Base-by-base conservation (phyloP, 2,797 vertebrate genomes). In the Pampus argenteus region DNA sequence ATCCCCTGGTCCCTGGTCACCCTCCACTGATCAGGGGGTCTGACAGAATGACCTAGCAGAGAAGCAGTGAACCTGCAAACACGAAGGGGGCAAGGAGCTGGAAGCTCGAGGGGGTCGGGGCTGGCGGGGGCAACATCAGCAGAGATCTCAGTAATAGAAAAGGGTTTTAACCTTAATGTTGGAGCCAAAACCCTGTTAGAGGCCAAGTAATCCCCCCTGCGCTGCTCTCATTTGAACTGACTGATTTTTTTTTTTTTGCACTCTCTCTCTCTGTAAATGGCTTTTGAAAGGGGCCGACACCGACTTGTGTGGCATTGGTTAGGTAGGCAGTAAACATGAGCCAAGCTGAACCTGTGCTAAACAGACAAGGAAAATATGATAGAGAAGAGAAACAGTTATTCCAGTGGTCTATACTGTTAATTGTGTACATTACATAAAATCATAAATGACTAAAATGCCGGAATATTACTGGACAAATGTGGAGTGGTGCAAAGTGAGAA, bases 121-220 rank as follows among this genome's bases (percentile, higher is more conserved):
- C 76, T 76, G 76, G 76, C 26, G 52, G 74, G 82, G 87, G 89
- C 86, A 88, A 92, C 93, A 92, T 92, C 93, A 81, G 90, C 88
- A 89, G 89, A 92, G 93, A 92, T 92, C 90, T 83, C 85, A 74
- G 92, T 94, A 95, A 94, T 94, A 94, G 93, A 94, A 94, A 94
- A 93, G 92, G 93, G 93, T 90, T 95, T 95, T 95, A 95, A 95
- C 94, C 94, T 95, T 94, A 95, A 94, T 94, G 93, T 94, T 89
- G 86, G 88, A 92, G 94, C 90, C 94, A 94, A 94, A 95, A 92
- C 92, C 94, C 93, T 92, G 91, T 93, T 94, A 94, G 93, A 91
- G 91, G 88, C 90, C 90, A 84, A 86, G 91, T 94, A 94, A 95
- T 94, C 94, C 94, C 91, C 86, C 77, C 83, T 86, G 88, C 74